Conservation (phyloP, 2,113 vertebrate species). For the Epinephelus moara region DNA sequence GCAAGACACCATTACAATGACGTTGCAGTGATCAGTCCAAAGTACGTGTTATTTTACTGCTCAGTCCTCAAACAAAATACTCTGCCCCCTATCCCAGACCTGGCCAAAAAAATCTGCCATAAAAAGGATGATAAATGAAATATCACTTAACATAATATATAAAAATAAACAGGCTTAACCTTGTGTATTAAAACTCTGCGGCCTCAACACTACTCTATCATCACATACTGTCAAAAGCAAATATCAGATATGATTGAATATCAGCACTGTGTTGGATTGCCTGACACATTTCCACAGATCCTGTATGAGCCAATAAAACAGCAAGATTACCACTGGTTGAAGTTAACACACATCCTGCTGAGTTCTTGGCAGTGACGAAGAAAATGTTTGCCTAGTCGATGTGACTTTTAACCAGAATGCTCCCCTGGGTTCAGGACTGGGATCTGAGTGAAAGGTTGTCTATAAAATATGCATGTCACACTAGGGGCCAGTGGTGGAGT, state of each 20-base stretch:
- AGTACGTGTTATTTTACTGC: no score
- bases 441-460: constrained; percentile 81
- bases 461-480: constrained; percentile 84
- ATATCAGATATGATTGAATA: neutral
- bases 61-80: no score
- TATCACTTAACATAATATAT: no score
- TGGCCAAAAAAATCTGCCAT: no score
- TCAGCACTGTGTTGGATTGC: neutral
- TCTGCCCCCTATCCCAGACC: no score
- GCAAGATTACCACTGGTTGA: constrained; percentile 37
- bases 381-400: constrained; percentile 71
- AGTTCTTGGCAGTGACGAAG: constrained; percentile 60
- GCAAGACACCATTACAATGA: no score
- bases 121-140: no score
- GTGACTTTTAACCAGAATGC: constrained; percentile 77
- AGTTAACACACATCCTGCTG: constrained; percentile 46
- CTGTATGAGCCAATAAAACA: constrained; percentile 25
- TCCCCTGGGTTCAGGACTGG: constrained; percentile 66
- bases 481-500: constrained; percentile 45
- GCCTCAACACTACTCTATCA: neutral
- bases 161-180: neutral
- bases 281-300: neutral
- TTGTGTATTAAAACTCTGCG: neutral
- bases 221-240: neutral
- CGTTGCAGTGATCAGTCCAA: no score